A percentile compares a stretch with the other conserved stretches of the same genome.
These are phyloP conservation scores for Epinephelus coioides DNA, from an alignment of 2,797 vertebrate genomes.

Conservation along the genomic window DNA sequence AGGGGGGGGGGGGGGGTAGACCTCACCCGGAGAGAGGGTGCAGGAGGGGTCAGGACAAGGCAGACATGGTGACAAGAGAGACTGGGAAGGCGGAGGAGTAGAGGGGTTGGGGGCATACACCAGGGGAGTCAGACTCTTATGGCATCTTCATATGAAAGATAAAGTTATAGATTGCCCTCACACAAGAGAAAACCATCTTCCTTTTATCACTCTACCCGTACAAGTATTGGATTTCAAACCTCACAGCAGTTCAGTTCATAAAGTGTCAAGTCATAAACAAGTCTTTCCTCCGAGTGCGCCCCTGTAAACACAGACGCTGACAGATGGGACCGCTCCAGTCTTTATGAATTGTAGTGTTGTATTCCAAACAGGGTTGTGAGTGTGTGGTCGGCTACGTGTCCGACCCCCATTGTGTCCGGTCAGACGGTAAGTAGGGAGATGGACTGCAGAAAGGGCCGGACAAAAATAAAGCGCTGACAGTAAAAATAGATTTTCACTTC, in stretches of 20 bases:
- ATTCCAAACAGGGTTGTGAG: constrained; percentile 30
- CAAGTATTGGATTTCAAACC: constrained; percentile 22
- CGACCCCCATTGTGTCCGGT: constrained; percentile 21
- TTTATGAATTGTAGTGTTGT: constrained; percentile 5
- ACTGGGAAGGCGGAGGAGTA: constrained; percentile 26
- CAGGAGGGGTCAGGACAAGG: constrained; percentile 60
- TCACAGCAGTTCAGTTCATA: constrained; percentile 44
- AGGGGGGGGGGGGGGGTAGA: constrained; percentile 2
- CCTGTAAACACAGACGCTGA: constrained; percentile 55
- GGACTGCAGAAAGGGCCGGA: constrained; percentile 18
- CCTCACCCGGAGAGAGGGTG: constrained; percentile 13
- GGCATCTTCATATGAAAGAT: constrained; percentile 45
- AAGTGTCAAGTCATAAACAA: constrained; percentile 25
- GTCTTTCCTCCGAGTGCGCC: constrained; percentile 2
- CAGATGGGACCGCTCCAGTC: constrained; percentile 14
- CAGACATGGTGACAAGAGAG: constrained; percentile 67
- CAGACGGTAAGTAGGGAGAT: constrained; percentile 14
- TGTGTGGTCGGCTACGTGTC: not conserved
- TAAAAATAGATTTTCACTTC: constrained; percentile 63
- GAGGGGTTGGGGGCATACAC: constrained; percentile 20
- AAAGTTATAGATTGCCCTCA: constrained; percentile 46
- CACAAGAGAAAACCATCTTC: constrained; percentile 16
- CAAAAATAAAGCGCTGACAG: constrained; percentile 57
- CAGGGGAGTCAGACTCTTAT: constrained; percentile 45
- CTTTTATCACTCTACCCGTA: constrained; percentile 23